Conservation (phyloP, 2,797 vertebrate species). For the Enteromius mattozi region DNA sequence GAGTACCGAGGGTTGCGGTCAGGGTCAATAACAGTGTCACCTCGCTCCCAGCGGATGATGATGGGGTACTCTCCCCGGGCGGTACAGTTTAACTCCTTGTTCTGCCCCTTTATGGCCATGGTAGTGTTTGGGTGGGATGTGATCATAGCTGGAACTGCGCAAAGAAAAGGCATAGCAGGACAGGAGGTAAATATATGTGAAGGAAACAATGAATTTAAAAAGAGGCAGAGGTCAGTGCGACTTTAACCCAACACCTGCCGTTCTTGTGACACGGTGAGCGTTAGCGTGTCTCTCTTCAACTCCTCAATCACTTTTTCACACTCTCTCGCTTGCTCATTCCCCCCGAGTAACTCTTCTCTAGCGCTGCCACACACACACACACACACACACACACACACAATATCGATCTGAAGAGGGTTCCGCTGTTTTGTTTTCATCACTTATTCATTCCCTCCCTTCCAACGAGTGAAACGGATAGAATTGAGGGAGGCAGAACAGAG, state of each 20-base stretch:
- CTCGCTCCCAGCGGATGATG: constrained; percentile 99
- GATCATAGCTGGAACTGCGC: constrained; percentile 93
- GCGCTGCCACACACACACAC: constrained; percentile 9
- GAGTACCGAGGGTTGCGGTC: constrained; percentile 94
- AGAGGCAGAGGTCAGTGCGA: constrained; percentile 28
- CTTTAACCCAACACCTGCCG: constrained; percentile 19
- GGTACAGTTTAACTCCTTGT: constrained; percentile 97
- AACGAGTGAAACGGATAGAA: constrained; percentile 80
- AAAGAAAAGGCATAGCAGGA: constrained; percentile 18
- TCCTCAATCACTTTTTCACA: constrained; percentile 39
- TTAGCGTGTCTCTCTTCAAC: constrained; percentile 6
- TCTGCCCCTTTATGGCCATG: constrained; percentile 96
- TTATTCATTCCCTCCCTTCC: constrained; percentile 80
- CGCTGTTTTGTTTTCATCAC: constrained; percentile 85
- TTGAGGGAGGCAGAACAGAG: constrained; percentile 81
- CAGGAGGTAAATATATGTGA: constrained; percentile 1
- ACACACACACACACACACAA: constrained; percentile 57
- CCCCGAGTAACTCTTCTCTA: constrained; percentile 33
- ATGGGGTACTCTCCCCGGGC: constrained; percentile 95
- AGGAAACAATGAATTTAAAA: neutral
- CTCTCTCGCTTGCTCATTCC: constrained; percentile 42
- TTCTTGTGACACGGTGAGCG: neutral
- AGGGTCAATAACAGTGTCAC: constrained; percentile 96
- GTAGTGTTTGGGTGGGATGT: constrained; percentile 98
- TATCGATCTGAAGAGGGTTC: constrained; percentile 77